Conservation (phyloP, 2,113 vertebrate genomes). For the Stictonetta naevosa region DNA sequence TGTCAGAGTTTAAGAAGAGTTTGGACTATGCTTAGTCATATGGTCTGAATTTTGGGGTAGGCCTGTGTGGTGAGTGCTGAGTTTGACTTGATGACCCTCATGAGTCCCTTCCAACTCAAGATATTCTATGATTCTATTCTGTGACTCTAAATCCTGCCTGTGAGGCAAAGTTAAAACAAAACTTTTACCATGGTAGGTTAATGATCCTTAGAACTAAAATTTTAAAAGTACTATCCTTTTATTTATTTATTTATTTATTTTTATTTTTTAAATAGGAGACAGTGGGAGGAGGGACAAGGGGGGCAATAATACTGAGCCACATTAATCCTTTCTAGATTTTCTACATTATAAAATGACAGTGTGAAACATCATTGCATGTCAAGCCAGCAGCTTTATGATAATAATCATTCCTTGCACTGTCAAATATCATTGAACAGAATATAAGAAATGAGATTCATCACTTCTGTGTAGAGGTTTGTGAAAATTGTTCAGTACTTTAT, state of each 20-base stretch:
- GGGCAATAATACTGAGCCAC: not conserved
- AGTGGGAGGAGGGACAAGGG: too few relatives aligned
- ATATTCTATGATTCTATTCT: too few relatives aligned
- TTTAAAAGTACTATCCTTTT: not conserved
- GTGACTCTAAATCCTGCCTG: not conserved
- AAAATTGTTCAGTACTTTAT: not conserved
- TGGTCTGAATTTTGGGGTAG: too few relatives aligned
- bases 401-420: not conserved
- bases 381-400: not conserved
- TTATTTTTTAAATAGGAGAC: too few relatives aligned
- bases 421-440: not conserved
- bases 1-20: too few relatives aligned
- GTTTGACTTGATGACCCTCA: too few relatives aligned
- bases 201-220: not conserved
- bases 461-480: not conserved
- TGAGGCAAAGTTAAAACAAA: conserved; percentile 2
- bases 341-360: not conserved
- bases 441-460: not conserved
- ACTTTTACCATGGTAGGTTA: not conserved
- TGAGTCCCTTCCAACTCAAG: too few relatives aligned
- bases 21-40: too few relatives aligned
- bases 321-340: not conserved
- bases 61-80: too few relatives aligned
- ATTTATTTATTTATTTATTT: too few relatives aligned
- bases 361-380: not conserved